Evolutionary conservation across 1,140 invertebrate genomes (phyloP).

Genomic region (Hycleus cichorii): DNA sequence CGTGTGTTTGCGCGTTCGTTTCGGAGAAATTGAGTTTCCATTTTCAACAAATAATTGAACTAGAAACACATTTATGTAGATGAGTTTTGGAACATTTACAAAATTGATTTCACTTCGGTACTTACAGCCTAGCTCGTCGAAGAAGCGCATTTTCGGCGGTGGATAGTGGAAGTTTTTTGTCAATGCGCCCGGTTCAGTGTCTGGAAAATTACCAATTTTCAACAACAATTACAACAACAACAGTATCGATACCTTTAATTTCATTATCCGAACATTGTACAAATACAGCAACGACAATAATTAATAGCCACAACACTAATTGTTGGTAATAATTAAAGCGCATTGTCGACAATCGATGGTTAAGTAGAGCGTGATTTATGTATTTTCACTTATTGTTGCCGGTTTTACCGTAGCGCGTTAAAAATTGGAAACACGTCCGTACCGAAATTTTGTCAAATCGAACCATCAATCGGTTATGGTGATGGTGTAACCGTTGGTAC

Average conservation of each 20-base stretch:
- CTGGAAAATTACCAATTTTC: slow-evolving; percentile 12
- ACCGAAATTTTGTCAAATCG: too few relatives aligned
- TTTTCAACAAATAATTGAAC: too few relatives aligned
- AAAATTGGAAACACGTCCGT: background rate
- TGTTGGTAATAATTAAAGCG: slow-evolving; percentile 29
- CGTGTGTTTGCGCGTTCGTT: too few relatives aligned
- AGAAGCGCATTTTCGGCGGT: slow-evolving; percentile 44
- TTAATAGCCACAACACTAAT: slow-evolving; percentile 31
- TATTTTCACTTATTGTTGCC: slow-evolving; percentile 28
- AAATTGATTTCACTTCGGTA: slow-evolving; percentile 17
- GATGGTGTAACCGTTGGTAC: too few relatives aligned
- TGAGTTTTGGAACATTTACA: background rate
- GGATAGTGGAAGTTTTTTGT: slow-evolving; percentile 25
- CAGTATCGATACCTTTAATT: slow-evolving; percentile 26
- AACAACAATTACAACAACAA: too few relatives aligned
- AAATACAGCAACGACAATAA: slow-evolving; percentile 14
- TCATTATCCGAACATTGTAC: slow-evolving; percentile 33
- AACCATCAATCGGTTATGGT: too few relatives aligned
- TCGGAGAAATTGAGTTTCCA: too few relatives aligned
- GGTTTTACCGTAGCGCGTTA: background rate
- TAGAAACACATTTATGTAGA: background rate
- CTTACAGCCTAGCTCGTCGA: slow-evolving; percentile 52
- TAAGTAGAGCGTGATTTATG: slow-evolving; percentile 32
- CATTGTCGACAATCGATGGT: slow-evolving; percentile 27
- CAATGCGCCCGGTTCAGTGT: background rate